Evolutionary conservation across 2,797 vertebrate genomes (phyloP).

Genomic region (Cryptoprocta ferox): DNA sequence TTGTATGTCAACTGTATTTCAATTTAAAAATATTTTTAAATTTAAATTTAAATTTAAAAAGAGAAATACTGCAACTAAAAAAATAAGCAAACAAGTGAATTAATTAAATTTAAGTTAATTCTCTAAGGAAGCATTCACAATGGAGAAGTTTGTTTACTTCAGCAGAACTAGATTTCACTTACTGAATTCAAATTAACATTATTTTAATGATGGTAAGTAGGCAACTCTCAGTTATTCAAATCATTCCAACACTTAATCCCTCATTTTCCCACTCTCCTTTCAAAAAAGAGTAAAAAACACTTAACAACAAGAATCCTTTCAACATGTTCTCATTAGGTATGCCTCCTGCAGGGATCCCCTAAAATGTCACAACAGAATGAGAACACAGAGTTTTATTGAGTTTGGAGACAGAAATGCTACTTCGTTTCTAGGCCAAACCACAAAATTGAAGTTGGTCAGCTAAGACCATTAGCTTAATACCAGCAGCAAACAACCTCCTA

Average conservation of each 20-base stretch:
- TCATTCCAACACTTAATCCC: neutral
- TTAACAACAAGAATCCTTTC: conserved; percentile 9
- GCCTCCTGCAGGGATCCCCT: conserved; percentile 22
- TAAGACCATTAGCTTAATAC: conserved; percentile 46
- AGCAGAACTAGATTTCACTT: conserved; percentile 3
- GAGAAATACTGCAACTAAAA: neutral
- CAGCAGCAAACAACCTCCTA: neutral
- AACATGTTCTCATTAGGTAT: neutral
- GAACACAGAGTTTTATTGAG: neutral
- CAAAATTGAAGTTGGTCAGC: conserved; percentile 43
- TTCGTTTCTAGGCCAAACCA: conserved; percentile 52
- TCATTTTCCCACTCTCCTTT: neutral
- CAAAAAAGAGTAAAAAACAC: conserved; percentile 10
- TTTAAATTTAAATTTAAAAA: neutral
- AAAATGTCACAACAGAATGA: conserved; percentile 20
- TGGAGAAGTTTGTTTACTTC: neutral
- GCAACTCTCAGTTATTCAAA: conserved; percentile 10
- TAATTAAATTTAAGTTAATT: neutral
- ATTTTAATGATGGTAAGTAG: conserved; percentile 27
- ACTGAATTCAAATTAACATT: conserved; percentile 46
- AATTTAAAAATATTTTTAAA: neutral
- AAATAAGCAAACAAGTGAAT: neutral
- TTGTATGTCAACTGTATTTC: neutral
- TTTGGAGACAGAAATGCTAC: conserved; percentile 23
- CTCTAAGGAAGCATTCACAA: neutral